Percentiles rank a stretch among this genome's conserved stretches.
Evolutionary conservation across 2,113 vertebrate genomes (phyloP).

Genomic region (Platichthys stellatus): DNA sequence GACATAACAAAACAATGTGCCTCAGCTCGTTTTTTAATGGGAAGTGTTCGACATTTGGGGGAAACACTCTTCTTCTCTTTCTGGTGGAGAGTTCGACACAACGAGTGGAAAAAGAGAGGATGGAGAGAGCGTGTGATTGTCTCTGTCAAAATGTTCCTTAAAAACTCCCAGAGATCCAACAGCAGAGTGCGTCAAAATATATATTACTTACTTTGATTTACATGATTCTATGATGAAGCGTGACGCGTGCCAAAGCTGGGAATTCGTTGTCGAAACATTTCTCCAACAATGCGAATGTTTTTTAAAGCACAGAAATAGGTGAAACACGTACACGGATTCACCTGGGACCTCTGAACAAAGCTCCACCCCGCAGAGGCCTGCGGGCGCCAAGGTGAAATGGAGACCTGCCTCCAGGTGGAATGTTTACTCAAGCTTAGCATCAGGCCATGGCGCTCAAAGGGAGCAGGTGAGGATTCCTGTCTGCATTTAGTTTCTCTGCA

Average conservation of each 20-base stretch:
- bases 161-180: no score
- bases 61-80: neutral
- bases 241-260: neutral
- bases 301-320: constrained; percentile 19
- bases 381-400: constrained; percentile 70
- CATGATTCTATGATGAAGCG: no score
- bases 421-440: constrained; percentile 74
- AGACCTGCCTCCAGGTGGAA: constrained; percentile 69
- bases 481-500: constrained; percentile 59
- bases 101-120: neutral
- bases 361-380: constrained; percentile 46
- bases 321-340: constrained; percentile 50
- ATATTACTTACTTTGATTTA: no score
- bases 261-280: neutral
- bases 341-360: constrained; percentile 46
- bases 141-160: no score
- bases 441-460: constrained; percentile 53
- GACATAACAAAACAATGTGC: constrained; percentile 33
- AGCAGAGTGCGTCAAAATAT: neutral
- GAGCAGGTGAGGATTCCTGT: constrained; percentile 57
- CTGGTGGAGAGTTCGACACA: neutral
- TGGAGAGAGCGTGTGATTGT: neutral
- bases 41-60: constrained; percentile 11
- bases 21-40: constrained; percentile 7
- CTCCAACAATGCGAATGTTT: neutral